phyloP scores from a whole-genome alignment of 2,888 invertebrate genomes.

The Tipula lateralis region DNA sequence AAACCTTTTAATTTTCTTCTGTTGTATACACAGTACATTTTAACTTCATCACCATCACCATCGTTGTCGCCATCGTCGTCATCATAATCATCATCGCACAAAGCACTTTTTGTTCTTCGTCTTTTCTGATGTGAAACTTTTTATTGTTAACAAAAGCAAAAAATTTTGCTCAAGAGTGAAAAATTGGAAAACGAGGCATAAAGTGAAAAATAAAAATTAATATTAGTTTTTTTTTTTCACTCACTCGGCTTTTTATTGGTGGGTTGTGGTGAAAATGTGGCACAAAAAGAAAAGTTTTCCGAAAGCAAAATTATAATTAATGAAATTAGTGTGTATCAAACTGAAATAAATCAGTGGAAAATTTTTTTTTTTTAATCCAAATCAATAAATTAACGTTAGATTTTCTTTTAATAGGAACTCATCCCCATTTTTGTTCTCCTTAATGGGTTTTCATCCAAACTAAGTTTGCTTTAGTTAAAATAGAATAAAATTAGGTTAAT shows the following conservation, averaged over 20 bases:
- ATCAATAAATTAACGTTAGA: background rate
- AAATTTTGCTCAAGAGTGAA: background rate
- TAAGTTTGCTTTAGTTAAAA: background rate
- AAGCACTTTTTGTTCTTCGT: background rate
- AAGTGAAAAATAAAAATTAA: slow-evolving; percentile 11
- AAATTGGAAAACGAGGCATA: slow-evolving; percentile 24
- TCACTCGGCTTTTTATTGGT: background rate
- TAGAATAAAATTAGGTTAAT: background rate
- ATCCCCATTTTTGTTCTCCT: background rate
- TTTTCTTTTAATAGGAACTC: background rate
- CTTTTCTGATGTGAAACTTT: background rate
- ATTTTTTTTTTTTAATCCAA: background rate
- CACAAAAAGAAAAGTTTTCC: background rate
- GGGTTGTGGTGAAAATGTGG: background rate
- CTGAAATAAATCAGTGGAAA: background rate
- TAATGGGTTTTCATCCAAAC: background rate
- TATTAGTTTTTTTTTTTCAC: background rate
- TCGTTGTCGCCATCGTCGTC: background rate
- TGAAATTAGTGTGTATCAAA: slow-evolving; percentile 5
- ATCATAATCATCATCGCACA: background rate
- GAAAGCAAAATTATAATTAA: background rate
- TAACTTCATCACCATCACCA: background rate
- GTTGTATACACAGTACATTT: background rate
- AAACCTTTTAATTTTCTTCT: background rate
- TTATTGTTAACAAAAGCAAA: background rate